Evolutionary conservation across 2,113 vertebrate species (phyloP), one percentile per base, ranked within the genome.

Genomic region (Phainopepla nitens): DNA sequence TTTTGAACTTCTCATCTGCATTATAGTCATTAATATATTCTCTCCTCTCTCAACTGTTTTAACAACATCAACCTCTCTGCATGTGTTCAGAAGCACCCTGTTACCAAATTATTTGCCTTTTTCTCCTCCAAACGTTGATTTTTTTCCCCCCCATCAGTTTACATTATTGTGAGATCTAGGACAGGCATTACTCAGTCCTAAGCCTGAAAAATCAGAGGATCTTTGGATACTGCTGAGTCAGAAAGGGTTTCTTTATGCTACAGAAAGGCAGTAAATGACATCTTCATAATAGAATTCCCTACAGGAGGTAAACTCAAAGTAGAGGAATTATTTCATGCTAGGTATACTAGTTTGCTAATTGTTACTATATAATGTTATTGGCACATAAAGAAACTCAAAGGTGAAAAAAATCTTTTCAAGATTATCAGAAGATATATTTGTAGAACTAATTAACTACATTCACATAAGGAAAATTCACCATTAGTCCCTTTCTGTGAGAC

Each of bases 261-360:
- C 33, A 80, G 86, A 54, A 90, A 77, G 28, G 66, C 18, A 95
- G 66, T 13, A 79, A 79, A 65, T 82, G 81, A 82, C 84, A 91
- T 57, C 20, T 73, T 83, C 84, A 56, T 70, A 93, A 92, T 53
- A 57, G 50, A 66, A 65, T 83, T 95, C 85, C 69, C 82, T 35
- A 25, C 50, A 93, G 94, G 88, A 80, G 49, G 78, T 36, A 82
- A 90, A 72, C 61, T 76, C 57, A 85, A 87, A 79, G 31, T n/a
- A 75, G 39, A 89, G 53, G 35, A 72, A 20, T 87, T 80, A 53
- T 65, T 85, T 82, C 53, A 62, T 3, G 3, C 45, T 72, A 72
- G 22, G 36, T 76, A 42, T 11, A 27, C 31, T 28, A 64, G 24
- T 65, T 75, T 69, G 25, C 17, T 72, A 62, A 65, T 93, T 91